Base-by-base conservation (phyloP, 2,797 vertebrate genomes). In the Microctenopoma stevenorrisi region DNA sequence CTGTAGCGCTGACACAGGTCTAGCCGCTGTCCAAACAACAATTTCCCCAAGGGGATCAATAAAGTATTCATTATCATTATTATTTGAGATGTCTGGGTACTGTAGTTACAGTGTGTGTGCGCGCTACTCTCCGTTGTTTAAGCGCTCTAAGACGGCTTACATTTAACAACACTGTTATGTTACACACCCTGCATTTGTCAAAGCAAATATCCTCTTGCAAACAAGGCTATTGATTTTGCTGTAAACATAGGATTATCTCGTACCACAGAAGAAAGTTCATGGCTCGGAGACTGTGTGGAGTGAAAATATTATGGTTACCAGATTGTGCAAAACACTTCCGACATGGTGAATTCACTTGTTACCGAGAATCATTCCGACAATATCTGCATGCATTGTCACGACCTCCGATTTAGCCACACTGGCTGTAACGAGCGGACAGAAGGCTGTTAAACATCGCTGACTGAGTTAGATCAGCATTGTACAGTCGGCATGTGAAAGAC, bases 141-240 rank as follows among this genome's bases (percentile, higher is more conserved):
- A 61, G 5, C 12, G 43, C 51, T 52, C 16, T 12, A 38, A 52
- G 40, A 65, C 54, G 55, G 44, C 37, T 53, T 28, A 56, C 64
- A 61, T 59, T 69, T 47, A 56, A 73, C 59, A 65, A 55, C 42
- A 25, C 52, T 35, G 28, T 71, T 58, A 52, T 64, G 55, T 70
- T 72, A 80, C 70, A 59, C 62, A 71, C 63, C 80, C 58, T 63
- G 76, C 67, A 28, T 62, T 73, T 57, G 62, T 71, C 64, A 67
- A 70, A 65, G 58, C 73, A 81, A 84, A 82, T 69, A 73, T 71
- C 62, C 63, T 60, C 74, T 81, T 59, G 60, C 54, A 71, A 82
- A 69, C 65, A 25, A 43, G 48, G 54, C 48, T 65, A 78, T 79
- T 80, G 80, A 83, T 83, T 85, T 18, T 58, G 70, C 60, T 60